phyloP scores from a whole-genome alignment of 2,888 invertebrate species.

The Caenorhabditis japonica region DNA sequence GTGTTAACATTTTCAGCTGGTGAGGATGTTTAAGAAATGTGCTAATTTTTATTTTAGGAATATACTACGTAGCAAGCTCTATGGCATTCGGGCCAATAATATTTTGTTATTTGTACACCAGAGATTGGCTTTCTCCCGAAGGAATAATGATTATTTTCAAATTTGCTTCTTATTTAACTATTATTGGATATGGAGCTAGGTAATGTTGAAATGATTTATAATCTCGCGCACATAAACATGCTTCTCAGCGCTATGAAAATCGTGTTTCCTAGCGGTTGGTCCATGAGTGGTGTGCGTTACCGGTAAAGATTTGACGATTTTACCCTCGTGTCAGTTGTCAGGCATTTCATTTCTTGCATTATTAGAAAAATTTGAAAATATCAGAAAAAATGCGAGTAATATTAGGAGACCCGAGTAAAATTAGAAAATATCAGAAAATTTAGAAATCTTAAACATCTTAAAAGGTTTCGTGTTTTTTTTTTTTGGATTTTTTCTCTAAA shows the following conservation, averaged over 20 bases:
- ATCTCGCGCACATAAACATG: not conserved
- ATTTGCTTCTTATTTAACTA: constrained; percentile 40
- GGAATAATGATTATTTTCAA: constrained; percentile 34
- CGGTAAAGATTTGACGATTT: too few relatives aligned
- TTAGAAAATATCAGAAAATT: too few relatives aligned
- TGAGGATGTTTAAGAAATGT: constrained; percentile 1
- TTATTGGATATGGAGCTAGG: constrained; percentile 54
- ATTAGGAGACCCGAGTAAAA: too few relatives aligned
- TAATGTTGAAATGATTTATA: not conserved
- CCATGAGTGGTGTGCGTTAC: too few relatives aligned
- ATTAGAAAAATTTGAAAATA: constrained; percentile 6
- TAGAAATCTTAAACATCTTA: too few relatives aligned
- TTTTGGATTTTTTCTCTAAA: too few relatives aligned
- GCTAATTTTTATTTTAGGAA: constrained; percentile 24
- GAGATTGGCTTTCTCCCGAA: constrained; percentile 41
- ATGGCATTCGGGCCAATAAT: constrained; percentile 57
- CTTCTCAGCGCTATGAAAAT: too few relatives aligned
- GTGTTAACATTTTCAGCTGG: constrained; percentile 45
- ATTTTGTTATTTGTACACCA: constrained; percentile 47
- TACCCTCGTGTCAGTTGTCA: too few relatives aligned
- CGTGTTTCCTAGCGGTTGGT: too few relatives aligned
- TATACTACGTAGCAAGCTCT: constrained; percentile 54
- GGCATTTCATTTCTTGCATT: too few relatives aligned
- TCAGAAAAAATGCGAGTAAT: constrained; percentile 16
- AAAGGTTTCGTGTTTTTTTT: too few relatives aligned